A percentile compares a stretch with the other conserved stretches of the same genome.
Evolutionary conservation across 2,113 vertebrate species (phyloP).

Genomic region (Hyla sarda): DNA sequence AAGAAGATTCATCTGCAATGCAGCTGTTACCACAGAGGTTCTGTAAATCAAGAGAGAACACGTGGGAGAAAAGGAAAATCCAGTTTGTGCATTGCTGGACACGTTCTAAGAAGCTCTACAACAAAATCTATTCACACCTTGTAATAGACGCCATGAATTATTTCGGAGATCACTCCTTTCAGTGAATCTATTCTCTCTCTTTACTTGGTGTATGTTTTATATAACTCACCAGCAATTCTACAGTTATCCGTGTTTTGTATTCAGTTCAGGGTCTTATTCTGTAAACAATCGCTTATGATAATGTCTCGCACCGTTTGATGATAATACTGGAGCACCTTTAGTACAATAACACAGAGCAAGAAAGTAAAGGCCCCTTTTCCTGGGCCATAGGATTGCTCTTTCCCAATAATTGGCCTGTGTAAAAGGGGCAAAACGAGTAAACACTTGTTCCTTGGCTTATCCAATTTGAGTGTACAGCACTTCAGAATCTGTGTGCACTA

Average conservation of each 20-base stretch:
- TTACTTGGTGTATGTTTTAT: background rate
- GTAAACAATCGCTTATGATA: background rate
- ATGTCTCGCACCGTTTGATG: background rate
- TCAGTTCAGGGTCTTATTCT: background rate
- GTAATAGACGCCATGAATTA: background rate
- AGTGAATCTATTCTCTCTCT: too few species aligned
- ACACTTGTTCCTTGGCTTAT: too few species aligned
- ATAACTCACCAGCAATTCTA: background rate
- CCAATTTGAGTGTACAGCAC: too few species aligned
- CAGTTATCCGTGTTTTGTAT: background rate
- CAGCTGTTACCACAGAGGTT: constrained; percentile 70
- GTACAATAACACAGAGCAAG: too few species aligned
- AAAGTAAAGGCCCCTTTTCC: too few species aligned
- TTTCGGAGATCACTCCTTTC: background rate
- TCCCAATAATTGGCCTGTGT: too few species aligned
- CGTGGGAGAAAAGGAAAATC: constrained; percentile 33
- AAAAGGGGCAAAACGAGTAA: too few species aligned
- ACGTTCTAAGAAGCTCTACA: constrained; percentile 13
- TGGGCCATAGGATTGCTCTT: too few species aligned
- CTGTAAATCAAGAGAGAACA: constrained; percentile 68
- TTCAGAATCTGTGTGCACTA: too few species aligned
- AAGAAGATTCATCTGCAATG: constrained; percentile 76
- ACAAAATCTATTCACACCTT: background rate
- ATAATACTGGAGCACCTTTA: too few species aligned
- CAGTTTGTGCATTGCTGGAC: constrained; percentile 35